Percentiles rank a stretch among this genome's conserved stretches.
phyloP scores from a whole-genome alignment of 2,888 invertebrate species.

The Dasysyrphus albostriatus region DNA sequence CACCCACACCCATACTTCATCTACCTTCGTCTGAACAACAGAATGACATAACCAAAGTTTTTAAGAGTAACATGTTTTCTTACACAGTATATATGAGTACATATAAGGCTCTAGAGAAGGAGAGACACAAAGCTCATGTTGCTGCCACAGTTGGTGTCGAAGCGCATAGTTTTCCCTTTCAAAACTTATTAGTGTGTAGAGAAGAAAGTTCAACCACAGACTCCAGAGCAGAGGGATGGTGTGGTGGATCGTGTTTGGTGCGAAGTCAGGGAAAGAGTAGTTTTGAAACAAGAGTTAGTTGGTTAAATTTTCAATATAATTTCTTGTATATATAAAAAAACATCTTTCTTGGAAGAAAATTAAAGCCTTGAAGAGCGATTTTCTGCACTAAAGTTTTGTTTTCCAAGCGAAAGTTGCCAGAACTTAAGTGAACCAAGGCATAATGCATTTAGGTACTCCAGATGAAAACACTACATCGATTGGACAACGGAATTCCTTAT shows the following conservation, averaged over 20 bases:
- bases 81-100: not conserved
- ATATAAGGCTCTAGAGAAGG: not conserved
- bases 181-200: slow-evolving; percentile 63
- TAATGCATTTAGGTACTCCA: slow-evolving; percentile 17
- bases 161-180: slow-evolving; percentile 70
- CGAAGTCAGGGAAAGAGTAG: not conserved
- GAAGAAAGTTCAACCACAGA: slow-evolving; percentile 16
- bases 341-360: slow-evolving; percentile 11
- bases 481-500: slow-evolving; percentile 37
- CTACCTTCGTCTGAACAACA: slow-evolving; percentile 7
- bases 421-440: slow-evolving; percentile 5
- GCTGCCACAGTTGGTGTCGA: slow-evolving; percentile 74
- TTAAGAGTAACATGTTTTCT: slow-evolving; percentile 31
- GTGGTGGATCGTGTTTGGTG: not conserved
- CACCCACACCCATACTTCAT: not conserved
- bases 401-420: slow-evolving; percentile 6
- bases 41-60: slow-evolving; percentile 28
- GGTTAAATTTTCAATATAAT: slow-evolving; percentile 4
- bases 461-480: slow-evolving; percentile 19
- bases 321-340: not conserved
- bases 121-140: slow-evolving; percentile 63
- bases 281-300: slow-evolving; percentile 29
- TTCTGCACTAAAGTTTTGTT: slow-evolving; percentile 1
- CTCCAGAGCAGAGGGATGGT: not conserved
- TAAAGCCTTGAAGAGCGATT: slow-evolving; percentile 30